Percentiles rank a stretch among this genome's conserved stretches.
These are phyloP conservation scores for Calliphora vomitoria DNA, from an alignment of 2,888 invertebrate species.

Conservation along the genomic window DNA sequence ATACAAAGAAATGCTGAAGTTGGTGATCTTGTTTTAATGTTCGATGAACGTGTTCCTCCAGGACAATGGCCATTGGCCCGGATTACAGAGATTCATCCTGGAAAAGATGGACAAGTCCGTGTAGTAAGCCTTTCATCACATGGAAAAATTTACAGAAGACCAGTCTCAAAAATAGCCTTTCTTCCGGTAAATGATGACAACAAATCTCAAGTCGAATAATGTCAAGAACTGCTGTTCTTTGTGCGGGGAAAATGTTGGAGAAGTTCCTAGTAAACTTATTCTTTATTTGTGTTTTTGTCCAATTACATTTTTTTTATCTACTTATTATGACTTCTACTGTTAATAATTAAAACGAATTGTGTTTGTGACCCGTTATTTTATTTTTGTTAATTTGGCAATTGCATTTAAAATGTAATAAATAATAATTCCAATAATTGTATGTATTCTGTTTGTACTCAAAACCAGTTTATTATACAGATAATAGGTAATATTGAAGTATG, in stretches of 20 bases:
- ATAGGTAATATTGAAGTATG: too few relatives aligned
- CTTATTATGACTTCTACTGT: too few relatives aligned
- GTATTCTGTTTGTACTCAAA: too few relatives aligned
- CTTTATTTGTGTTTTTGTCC: too few relatives aligned
- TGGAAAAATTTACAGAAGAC: neutral
- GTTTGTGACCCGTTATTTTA: too few relatives aligned
- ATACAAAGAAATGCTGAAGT: neutral
- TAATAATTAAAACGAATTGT: too few relatives aligned
- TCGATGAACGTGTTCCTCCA: neutral
- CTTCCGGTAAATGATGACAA: conserved; percentile 3
- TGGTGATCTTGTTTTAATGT: neutral
- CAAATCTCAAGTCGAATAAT: neutral
- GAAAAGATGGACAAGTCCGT: neutral
- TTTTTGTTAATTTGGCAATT: too few relatives aligned
- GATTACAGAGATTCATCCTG: neutral
- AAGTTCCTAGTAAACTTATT: too few relatives aligned
- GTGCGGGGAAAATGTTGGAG: conserved; percentile 4
- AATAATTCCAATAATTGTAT: too few relatives aligned
- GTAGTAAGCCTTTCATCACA: neutral
- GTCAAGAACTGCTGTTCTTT: conserved; percentile 1
- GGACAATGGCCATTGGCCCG: neutral
- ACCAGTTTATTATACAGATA: too few relatives aligned
- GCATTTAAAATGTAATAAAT: too few relatives aligned
- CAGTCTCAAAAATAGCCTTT: conserved; percentile 1
- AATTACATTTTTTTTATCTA: too few relatives aligned